Percentiles rank a stretch among this genome's conserved stretches.
phyloP scores from a whole-genome alignment of 2,888 invertebrate species.

The Athalia rosae region DNA sequence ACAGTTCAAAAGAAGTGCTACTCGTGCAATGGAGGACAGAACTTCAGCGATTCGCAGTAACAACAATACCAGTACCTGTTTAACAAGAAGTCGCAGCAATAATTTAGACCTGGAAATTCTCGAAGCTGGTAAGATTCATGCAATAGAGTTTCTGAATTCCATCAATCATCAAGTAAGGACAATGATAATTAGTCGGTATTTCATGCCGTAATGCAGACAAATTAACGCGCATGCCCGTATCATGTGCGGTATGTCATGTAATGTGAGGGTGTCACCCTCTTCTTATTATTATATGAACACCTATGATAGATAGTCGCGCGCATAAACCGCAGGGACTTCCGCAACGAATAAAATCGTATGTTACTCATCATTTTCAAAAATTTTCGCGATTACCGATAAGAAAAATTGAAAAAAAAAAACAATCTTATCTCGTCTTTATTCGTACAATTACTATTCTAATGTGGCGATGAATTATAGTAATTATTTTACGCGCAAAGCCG shows the following conservation, averaged over 20 bases:
- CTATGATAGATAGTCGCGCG: neutral
- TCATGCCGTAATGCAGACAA: no score
- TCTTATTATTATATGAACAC: neutral
- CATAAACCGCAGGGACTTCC: neutral
- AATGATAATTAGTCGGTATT: neutral
- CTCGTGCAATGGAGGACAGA: conserved; percentile 82
- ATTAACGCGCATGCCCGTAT: neutral
- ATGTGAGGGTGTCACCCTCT: neutral
- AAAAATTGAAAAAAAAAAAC: neutral
- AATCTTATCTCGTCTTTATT: neutral
- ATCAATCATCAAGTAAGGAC: neutral
- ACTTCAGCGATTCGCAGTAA: conserved; percentile 53
- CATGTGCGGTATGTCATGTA: neutral
- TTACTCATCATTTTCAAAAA: no score
- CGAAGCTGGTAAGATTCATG: conserved; percentile 65
- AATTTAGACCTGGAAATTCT: conserved; percentile 70
- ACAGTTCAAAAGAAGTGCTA: conserved; percentile 87
- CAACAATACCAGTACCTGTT: conserved; percentile 61
- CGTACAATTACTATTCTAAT: no score
- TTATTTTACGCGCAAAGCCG: no score
- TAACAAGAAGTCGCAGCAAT: conserved; percentile 69
- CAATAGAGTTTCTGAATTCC: neutral
- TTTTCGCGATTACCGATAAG: neutral
- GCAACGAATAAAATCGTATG: neutral
- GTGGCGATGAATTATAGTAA: no score